Conservation (phyloP, 1,140 invertebrate species). For the roundworm (Caenorhabditis elegans) region WBcel235 BX284605.5:10045501-10046000, state of each 20-base stretch:
- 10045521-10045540: no score
- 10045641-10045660: not conserved
- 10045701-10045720: conserved; percentile 10
- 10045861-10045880: not conserved
- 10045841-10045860: not conserved
- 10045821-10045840: not conserved
- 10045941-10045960: conserved; percentile 28
- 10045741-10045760: no score
- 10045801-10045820: not conserved
- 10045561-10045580: no score
- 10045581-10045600: no score
- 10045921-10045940: conserved; percentile 27
- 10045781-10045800: conserved; percentile 17
- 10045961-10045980: not conserved
- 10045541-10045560: no score
- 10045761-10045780: not conserved
- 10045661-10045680: not conserved
- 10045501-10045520: no score
- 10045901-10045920: not conserved
- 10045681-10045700: not conserved
- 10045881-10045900: not conserved
- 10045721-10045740: not conserved
- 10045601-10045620: not conserved
- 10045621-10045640: not conserved
- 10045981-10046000: not conserved